Percentiles rank a stretch among this genome's conserved stretches.
These are phyloP conservation scores for Phaetusa simplex DNA, from an alignment of 2,113 vertebrate species.

Conservation along the genomic window DNA sequence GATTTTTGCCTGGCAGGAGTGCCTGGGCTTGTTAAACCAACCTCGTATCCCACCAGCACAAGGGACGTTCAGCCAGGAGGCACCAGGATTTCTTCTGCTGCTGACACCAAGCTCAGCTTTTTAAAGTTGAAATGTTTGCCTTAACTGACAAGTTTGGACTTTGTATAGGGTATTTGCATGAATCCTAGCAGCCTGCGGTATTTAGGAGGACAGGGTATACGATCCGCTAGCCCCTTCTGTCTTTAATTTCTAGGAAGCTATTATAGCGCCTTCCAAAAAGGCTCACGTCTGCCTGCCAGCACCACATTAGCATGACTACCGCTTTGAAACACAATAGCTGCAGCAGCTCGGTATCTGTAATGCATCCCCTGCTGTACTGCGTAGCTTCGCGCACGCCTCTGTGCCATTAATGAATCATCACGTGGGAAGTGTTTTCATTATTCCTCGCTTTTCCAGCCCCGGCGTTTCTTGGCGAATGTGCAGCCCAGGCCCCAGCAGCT, in stretches of 20 bases:
- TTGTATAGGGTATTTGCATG: background rate
- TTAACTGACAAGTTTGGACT: background rate
- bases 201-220: background rate
- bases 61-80: background rate
- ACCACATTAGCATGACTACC: constrained; percentile 20
- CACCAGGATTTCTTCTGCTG: background rate
- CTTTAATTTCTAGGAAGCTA: constrained; percentile 54
- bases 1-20: background rate
- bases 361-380: background rate
- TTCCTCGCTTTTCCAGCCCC: constrained; percentile 17
- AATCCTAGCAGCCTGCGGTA: background rate
- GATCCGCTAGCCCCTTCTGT: background rate
- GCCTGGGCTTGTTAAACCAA: background rate
- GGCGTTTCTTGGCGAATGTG: background rate
- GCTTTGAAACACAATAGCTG: constrained; percentile 51
- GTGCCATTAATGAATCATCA: constrained; percentile 20
- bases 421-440: constrained; percentile 23
- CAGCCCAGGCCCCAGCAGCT: background rate
- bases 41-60: background rate
- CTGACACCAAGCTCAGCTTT: background rate
- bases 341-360: background rate
- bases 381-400: background rate
- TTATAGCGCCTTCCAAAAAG: background rate
- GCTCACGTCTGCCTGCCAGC: constrained; percentile 19
- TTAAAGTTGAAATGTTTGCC: background rate